A percentile compares a stretch with the other conserved stretches of the same genome.
Evolutionary conservation across 92 coral and sea anemone species (phyloP).

Genomic region (Parazoanthus darwini): DNA sequence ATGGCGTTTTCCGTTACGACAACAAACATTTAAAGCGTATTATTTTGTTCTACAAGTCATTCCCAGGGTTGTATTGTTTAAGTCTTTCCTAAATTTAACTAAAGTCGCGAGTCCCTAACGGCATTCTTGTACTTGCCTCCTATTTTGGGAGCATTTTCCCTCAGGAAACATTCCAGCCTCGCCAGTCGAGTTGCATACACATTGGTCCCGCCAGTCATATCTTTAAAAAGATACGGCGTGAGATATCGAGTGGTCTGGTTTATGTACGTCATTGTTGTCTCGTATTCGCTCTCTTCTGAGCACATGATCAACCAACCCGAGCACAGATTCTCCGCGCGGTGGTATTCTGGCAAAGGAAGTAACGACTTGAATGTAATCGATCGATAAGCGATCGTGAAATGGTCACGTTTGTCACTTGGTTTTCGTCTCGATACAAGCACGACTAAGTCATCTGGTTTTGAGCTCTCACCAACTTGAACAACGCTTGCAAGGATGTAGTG

Average conservation of each 20-base stretch:
- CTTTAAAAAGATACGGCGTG: slow-evolving; percentile 56
- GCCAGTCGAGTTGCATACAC: slow-evolving; percentile 56
- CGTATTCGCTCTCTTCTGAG: slow-evolving; percentile 48
- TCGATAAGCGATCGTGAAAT: slow-evolving; percentile 74
- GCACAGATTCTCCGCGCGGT: slow-evolving; percentile 71
- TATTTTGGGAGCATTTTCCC: slow-evolving; percentile 3
- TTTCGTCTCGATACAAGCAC: slow-evolving; percentile 74
- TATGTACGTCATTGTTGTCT: slow-evolving; percentile 59
- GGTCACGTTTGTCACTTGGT: slow-evolving; percentile 58
- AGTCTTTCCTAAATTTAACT: background rate
- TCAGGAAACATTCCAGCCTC: slow-evolving; percentile 48
- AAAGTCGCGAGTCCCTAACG: background rate
- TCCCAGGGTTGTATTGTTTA: background rate
- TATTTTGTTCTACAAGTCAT: background rate
- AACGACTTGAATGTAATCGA: slow-evolving; percentile 54
- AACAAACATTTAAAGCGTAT: too few relatives aligned
- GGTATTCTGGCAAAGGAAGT: slow-evolving; percentile 59
- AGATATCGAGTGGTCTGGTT: slow-evolving; percentile 74
- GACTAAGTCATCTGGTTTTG: slow-evolving; percentile 69
- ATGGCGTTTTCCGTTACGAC: too few relatives aligned
- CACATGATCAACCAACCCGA: slow-evolving; percentile 69
- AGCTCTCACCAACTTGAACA: slow-evolving; percentile 34
- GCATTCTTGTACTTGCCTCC: background rate
- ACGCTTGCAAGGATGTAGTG: slow-evolving; percentile 57
- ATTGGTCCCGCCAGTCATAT: slow-evolving; percentile 56